Conservation (phyloP, 2,888 invertebrate species). For the Andrena praecox region DNA sequence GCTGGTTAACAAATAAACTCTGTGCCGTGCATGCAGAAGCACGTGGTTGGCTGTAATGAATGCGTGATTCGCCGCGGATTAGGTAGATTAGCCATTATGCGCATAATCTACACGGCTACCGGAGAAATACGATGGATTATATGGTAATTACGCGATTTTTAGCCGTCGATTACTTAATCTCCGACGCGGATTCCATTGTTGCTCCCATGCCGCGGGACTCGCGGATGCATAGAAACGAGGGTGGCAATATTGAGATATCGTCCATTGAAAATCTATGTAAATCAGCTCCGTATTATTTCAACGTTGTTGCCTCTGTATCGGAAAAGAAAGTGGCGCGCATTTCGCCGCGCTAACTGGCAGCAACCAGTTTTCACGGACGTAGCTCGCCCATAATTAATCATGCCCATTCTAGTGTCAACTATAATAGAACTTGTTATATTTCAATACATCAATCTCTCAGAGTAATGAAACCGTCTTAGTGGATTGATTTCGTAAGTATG, state of each 20-base stretch:
- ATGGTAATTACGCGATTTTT: constrained; percentile 48
- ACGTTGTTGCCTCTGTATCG: neutral
- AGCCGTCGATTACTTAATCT: constrained; percentile 37
- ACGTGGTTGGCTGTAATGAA: constrained; percentile 37
- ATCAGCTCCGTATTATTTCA: constrained; percentile 6
- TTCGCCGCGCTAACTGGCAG: neutral
- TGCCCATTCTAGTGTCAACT: neutral
- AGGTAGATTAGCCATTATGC: constrained; percentile 49
- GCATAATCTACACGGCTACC: constrained; percentile 40
- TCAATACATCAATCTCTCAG: constrained; percentile 3
- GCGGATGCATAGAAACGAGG: constrained; percentile 4
- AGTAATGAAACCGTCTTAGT: constrained; percentile 6
- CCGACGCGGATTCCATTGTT: constrained; percentile 31
- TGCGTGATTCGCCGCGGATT: constrained; percentile 43
- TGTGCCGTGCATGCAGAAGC: constrained; percentile 4
- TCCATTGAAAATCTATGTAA: constrained; percentile 37
- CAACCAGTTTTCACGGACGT: constrained; percentile 6
- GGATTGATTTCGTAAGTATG: neutral
- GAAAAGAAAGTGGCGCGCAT: neutral
- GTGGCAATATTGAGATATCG: constrained; percentile 27
- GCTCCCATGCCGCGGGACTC: neutral
- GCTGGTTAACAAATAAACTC: constrained; percentile 35
- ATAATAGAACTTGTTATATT: constrained; percentile 18
- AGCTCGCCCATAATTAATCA: constrained; percentile 13
- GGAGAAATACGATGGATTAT: constrained; percentile 50